A percentile compares a stretch with the other conserved stretches of the same genome.
These are phyloP conservation scores for Chrysemys picta DNA, from an alignment of 2,113 vertebrate genomes.

Conservation along the genomic window DNA sequence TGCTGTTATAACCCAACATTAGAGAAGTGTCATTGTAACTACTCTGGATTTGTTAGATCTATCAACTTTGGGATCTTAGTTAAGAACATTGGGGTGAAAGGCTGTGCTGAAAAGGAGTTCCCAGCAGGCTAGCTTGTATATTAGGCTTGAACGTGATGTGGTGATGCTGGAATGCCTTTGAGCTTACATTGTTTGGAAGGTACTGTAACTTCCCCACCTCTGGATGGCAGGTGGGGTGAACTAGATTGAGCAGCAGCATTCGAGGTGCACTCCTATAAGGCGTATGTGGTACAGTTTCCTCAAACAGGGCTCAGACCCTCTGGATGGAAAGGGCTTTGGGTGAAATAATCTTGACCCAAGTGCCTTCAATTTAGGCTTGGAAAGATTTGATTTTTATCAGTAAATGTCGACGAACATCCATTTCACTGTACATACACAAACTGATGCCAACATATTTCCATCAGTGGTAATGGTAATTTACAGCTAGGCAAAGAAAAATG, in stretches of 20 bases:
- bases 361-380: neutral
- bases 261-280: neutral
- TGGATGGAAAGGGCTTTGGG: neutral
- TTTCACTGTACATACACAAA: neutral
- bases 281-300: neutral
- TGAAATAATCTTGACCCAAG: neutral
- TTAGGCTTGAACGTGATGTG: neutral
- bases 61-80: neutral
- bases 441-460: too few species aligned
- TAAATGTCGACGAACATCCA: neutral
- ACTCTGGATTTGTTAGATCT: neutral
- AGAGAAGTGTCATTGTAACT: neutral
- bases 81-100: neutral
- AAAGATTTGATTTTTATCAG: neutral
- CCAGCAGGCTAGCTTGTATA: neutral
- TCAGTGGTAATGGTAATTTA: neutral
- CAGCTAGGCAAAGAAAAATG: neutral
- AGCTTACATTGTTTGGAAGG: neutral
- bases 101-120: neutral
- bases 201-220: neutral
- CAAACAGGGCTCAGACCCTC: neutral
- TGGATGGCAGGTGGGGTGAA: neutral
- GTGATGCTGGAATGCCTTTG: neutral
- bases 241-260: neutral
- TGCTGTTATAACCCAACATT: neutral